Percentiles rank a stretch among this genome's conserved stretches.
phyloP scores from a whole-genome alignment of 2,888 invertebrate genomes.

The Hermaeophaga mercurialis region DNA sequence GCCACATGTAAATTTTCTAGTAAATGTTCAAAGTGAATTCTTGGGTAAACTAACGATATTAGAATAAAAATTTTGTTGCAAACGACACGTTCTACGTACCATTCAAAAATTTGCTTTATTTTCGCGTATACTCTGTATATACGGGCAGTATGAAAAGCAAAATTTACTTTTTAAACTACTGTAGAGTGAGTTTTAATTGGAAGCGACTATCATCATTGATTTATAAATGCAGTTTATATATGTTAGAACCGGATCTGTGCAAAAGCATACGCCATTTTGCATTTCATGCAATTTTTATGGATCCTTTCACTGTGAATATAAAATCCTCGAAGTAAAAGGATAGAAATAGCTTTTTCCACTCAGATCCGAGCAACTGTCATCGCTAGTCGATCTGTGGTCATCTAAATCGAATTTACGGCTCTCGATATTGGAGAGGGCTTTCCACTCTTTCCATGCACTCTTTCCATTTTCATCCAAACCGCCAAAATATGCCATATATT shows the following conservation, averaged over 20 bases:
- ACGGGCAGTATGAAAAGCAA: too few species aligned
- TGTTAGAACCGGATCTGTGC: not conserved
- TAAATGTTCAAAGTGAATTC: too few species aligned
- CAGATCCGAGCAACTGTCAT: constrained; percentile 44
- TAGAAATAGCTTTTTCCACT: constrained; percentile 49
- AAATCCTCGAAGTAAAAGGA: constrained; percentile 30
- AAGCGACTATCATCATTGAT: too few species aligned
- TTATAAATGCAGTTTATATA: too few species aligned
- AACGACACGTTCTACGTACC: too few species aligned
- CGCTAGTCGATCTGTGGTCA: constrained; percentile 52
- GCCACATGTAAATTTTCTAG: too few species aligned
- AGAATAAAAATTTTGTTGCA: too few species aligned
- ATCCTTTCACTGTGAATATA: constrained; percentile 30
- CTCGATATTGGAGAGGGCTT: constrained; percentile 49
- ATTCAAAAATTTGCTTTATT: too few species aligned
- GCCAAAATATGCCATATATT: constrained; percentile 52
- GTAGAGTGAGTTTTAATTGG: too few species aligned
- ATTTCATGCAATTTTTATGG: constrained; percentile 34
- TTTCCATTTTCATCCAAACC: constrained; percentile 28
- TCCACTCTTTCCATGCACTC: constrained; percentile 28
- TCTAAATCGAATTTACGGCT: constrained; percentile 56
- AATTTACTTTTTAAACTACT: too few species aligned
- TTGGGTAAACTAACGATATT: too few species aligned
- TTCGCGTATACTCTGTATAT: too few species aligned
- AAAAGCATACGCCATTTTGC: constrained; percentile 16